These are phyloP conservation scores for Actias luna DNA, from an alignment of 2,888 invertebrate species.

Conservation along the genomic window DNA sequence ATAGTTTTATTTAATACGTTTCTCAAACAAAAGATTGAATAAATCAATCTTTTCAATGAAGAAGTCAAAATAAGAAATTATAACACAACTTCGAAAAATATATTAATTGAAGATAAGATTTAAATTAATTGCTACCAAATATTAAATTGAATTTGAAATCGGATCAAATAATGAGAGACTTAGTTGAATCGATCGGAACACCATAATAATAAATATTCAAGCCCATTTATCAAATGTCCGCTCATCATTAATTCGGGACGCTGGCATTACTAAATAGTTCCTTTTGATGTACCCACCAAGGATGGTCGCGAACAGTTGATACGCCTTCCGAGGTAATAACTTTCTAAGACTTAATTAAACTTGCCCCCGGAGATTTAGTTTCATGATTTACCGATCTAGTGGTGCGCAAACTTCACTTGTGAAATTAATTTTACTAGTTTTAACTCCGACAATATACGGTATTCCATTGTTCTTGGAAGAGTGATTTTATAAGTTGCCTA, in stretches of 20 bases:
- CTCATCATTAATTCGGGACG: not conserved
- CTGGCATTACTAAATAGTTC: not conserved
- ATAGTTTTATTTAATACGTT: no score
- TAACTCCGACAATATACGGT: not conserved
- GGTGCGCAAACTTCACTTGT: conserved; percentile 38
- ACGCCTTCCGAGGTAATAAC: conserved; percentile 22
- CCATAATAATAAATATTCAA: not conserved
- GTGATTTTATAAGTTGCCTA: not conserved
- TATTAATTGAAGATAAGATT: no score
- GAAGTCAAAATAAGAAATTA: no score
- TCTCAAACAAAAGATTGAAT: no score
- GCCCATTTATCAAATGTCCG: not conserved
- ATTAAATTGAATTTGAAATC: no score
- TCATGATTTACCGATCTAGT: conserved; percentile 51
- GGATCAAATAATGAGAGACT: no score
- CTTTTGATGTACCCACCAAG: not conserved
- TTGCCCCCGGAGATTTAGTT: conserved; percentile 52
- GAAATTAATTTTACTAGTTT: conserved; percentile 53
- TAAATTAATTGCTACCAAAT: no score
- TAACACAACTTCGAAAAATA: no score
- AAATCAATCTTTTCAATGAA: no score
- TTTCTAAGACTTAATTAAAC: conserved; percentile 46
- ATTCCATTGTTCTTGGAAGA: not conserved
- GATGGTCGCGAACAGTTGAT: conserved; percentile 27
- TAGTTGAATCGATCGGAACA: not conserved